These are phyloP conservation scores for Asarcornis scutulata DNA, from an alignment of 2,113 vertebrate species.

Conservation along the genomic window DNA sequence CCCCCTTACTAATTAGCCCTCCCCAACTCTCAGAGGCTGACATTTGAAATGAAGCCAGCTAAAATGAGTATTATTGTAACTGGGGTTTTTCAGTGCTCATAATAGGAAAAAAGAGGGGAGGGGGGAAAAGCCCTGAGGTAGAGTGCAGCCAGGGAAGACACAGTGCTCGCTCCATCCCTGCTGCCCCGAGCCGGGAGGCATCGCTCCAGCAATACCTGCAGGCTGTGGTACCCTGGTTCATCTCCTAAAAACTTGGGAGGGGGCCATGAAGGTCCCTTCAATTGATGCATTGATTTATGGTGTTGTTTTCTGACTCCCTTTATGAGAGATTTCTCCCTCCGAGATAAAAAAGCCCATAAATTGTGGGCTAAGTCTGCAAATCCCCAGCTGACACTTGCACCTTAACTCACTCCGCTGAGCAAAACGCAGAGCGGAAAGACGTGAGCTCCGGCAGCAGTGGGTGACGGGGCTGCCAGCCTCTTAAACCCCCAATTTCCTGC, in stretches of 20 bases:
- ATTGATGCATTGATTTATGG: background rate
- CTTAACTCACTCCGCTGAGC: background rate
- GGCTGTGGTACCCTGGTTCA: too few species aligned
- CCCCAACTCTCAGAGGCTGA: background rate
- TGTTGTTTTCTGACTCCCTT: background rate
- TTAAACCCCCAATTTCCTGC: slow-evolving; percentile 49
- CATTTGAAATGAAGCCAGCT: slow-evolving; percentile 48
- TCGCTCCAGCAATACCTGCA: too few species aligned
- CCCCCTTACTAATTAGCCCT: slow-evolving; percentile 48
- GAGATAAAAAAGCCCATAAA: background rate
- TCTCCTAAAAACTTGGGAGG: background rate
- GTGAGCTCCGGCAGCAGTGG: background rate
- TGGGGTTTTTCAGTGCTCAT: background rate
- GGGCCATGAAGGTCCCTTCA: background rate
- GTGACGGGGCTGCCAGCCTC: slow-evolving; percentile 32
- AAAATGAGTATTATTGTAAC: background rate
- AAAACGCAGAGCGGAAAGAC: background rate
- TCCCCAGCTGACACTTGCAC: background rate
- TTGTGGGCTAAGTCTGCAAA: slow-evolving; percentile 19
- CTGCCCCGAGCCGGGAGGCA: background rate
- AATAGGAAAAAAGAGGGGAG: background rate
- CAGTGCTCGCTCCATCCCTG: accelerated
- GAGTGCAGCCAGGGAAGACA: background rate
- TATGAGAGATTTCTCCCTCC: background rate
- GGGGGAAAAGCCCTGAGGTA: background rate